Percentiles rank a stretch among this genome's conserved stretches.
Conservation (phyloP, 2,113 vertebrate species). For the Bettongia penicillata region DNA sequence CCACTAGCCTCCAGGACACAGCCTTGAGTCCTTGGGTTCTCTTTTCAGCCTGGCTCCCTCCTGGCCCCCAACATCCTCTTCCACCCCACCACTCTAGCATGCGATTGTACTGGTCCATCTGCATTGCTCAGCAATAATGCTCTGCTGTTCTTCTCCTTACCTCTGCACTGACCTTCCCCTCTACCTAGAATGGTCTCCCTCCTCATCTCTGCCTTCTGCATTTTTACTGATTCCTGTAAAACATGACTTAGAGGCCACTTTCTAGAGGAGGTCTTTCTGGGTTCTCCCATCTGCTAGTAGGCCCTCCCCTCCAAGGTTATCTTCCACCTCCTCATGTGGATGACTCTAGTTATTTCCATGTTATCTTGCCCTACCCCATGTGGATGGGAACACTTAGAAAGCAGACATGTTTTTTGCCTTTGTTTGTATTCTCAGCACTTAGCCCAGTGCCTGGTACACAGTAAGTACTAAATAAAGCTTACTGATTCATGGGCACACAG, state of each 20-base stretch:
- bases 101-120: too few relatives aligned
- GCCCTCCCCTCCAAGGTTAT: too few relatives aligned
- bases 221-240: too few relatives aligned
- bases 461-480: not conserved
- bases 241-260: too few relatives aligned
- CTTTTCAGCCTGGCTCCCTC: not conserved
- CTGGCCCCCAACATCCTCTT: not conserved
- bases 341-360: too few relatives aligned
- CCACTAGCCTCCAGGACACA: not conserved
- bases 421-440: not conserved
- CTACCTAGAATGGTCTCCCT: too few relatives aligned
- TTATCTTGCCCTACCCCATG: not conserved
- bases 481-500: not conserved
- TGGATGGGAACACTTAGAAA: not conserved
- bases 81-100: not conserved
- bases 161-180: too few relatives aligned
- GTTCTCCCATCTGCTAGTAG: too few relatives aligned
- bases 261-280: too few relatives aligned
- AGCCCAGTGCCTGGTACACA: not conserved
- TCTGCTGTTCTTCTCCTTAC: too few relatives aligned
- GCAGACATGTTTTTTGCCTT: not conserved
- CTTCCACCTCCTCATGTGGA: too few relatives aligned
- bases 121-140: not conserved
- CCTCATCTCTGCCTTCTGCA: too few relatives aligned
- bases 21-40: not conserved